These are phyloP conservation scores for Tetragonula carbonaria DNA, from an alignment of 2,888 invertebrate genomes.

Conservation along the genomic window DNA sequence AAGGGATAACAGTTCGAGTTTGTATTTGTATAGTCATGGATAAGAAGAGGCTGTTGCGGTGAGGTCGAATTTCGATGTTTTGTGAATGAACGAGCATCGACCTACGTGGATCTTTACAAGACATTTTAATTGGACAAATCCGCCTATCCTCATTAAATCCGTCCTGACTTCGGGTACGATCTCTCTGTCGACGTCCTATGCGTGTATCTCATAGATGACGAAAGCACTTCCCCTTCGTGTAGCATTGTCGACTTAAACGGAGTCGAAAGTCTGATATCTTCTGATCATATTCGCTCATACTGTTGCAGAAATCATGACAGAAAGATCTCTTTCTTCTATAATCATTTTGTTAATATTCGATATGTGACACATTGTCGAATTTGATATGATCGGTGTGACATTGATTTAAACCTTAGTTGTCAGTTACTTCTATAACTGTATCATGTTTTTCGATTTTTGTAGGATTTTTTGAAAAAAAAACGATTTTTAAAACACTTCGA, in stretches of 20 bases:
- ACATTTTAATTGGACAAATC: conserved; percentile 85
- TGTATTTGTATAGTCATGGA: conserved; percentile 56
- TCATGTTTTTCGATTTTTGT: not conserved
- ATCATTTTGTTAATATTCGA: conserved; percentile 5
- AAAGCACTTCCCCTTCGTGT: conserved; percentile 70
- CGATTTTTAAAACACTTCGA: not conserved
- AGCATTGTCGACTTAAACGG: conserved; percentile 73
- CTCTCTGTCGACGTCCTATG: conserved; percentile 51
- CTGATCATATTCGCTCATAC: conserved; percentile 10
- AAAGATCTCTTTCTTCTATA: conserved; percentile 35
- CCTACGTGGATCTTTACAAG: conserved; percentile 83
- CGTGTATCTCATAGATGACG: conserved; percentile 69
- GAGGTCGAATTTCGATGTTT: conserved; percentile 77
- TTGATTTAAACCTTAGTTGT: not conserved
- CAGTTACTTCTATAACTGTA: not conserved
- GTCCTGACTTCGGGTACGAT: conserved; percentile 67
- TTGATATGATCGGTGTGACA: not conserved
- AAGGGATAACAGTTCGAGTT: conserved; percentile 63
- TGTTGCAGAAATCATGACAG: conserved; percentile 1
- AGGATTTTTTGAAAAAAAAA: not conserved
- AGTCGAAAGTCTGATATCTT: conserved; percentile 73
- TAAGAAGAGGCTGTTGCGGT: conserved; percentile 69
- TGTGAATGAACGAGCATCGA: conserved; percentile 77
- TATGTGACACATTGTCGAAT: not conserved
- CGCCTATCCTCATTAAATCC: conserved; percentile 84